Conservation (phyloP, 1,140 invertebrate genomes). For the Hycleus cichorii region DNA sequence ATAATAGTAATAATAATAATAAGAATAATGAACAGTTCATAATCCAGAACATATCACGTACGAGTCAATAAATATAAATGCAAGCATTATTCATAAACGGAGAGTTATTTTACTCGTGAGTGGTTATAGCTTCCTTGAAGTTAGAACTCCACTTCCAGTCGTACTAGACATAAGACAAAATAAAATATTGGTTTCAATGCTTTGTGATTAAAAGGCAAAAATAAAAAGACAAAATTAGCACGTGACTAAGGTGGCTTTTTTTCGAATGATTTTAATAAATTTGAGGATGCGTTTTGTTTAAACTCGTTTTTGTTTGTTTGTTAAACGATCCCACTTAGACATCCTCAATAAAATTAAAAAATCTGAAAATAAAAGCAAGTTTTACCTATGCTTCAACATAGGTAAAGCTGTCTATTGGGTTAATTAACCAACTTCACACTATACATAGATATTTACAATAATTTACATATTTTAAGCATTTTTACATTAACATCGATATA, state of each 20-base stretch:
- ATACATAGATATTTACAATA: slow-evolving; percentile 7
- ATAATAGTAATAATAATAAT: too few relatives aligned
- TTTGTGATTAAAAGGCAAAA: slow-evolving; percentile 11
- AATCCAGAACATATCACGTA: slow-evolving; percentile 34
- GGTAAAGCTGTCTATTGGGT: too few relatives aligned
- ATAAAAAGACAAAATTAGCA: background rate
- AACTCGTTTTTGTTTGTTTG: too few relatives aligned
- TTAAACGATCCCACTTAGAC: too few relatives aligned
- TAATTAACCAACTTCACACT: too few relatives aligned
- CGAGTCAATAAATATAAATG: slow-evolving; percentile 34
- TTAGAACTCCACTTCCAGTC: slow-evolving; percentile 90
- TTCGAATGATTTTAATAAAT: background rate
- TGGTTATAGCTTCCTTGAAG: slow-evolving; percentile 87
- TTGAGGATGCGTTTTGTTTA: too few relatives aligned
- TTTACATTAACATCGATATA: slow-evolving; percentile 9
- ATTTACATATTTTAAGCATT: slow-evolving; percentile 4
- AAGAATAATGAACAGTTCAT: slow-evolving; percentile 28
- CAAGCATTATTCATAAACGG: slow-evolving; percentile 39
- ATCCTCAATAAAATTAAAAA: too few relatives aligned
- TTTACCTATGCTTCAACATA: too few relatives aligned
- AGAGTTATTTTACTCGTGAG: slow-evolving; percentile 41
- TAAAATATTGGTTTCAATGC: slow-evolving; percentile 38
- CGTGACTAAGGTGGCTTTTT: background rate
- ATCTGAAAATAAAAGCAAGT: too few relatives aligned
- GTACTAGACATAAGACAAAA: slow-evolving; percentile 59